A percentile compares a stretch with the other conserved stretches of the same genome.
Conservation (phyloP, 2,797 vertebrate genomes). For the Phataginus tricuspis region DNA sequence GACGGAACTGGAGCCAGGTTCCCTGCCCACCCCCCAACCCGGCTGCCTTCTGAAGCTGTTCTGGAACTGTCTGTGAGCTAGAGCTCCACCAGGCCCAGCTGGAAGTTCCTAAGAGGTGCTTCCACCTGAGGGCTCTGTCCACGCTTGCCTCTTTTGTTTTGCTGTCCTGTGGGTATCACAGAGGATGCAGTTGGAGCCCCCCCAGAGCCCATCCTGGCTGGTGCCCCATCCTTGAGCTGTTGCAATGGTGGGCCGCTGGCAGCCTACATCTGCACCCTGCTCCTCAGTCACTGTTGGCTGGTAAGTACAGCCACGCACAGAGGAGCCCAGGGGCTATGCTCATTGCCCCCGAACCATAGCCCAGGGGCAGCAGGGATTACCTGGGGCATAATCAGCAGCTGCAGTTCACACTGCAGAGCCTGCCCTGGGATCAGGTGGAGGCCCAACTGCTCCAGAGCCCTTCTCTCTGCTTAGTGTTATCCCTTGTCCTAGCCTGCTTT, state of each 20-base stretch:
- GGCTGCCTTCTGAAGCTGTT: not conserved
- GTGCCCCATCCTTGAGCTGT: no score
- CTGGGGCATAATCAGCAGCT: not conserved
- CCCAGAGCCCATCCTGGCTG: not conserved
- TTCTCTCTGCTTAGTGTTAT: not conserved
- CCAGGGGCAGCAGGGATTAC: not conserved
- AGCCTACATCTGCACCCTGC: not conserved
- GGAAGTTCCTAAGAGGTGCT: not conserved
- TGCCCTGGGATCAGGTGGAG: not conserved
- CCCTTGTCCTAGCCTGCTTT: not conserved
- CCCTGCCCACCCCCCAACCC: no score
- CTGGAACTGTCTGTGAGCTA: not conserved
- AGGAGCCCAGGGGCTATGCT: not conserved
- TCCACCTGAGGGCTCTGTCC: not conserved
- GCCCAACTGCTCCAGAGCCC: no score
- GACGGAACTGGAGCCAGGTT: not conserved
- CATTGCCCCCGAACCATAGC: not conserved
- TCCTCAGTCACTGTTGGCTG: no score
- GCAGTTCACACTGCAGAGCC: not conserved
- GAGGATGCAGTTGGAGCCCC: not conserved
- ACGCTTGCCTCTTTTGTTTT: not conserved
- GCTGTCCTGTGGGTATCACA: not conserved
- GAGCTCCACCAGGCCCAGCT: not conserved
- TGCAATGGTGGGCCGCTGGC: not conserved
- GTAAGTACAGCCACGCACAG: no score